A percentile compares a stretch with the other conserved stretches of the same genome.
phyloP scores from a whole-genome alignment of 2,113 vertebrate genomes.

The Mormyrus iriodes region DNA sequence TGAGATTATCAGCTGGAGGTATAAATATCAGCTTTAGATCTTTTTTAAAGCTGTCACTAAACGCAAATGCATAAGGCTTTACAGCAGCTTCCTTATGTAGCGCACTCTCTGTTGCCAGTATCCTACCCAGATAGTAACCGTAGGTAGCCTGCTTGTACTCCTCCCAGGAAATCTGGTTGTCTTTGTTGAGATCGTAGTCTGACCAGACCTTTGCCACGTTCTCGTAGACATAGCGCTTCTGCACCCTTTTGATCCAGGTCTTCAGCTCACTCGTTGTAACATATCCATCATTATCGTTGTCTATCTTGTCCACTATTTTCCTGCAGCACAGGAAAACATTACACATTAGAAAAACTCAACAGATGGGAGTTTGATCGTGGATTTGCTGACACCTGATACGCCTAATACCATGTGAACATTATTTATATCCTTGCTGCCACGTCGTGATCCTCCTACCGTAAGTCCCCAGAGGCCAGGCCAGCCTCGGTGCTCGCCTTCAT shows the following conservation, averaged over 20 bases:
- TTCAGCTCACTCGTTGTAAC: constrained; percentile 83
- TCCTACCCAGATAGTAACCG: constrained; percentile 88
- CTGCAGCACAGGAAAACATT: constrained; percentile 50
- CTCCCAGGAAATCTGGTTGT: constrained; percentile 91
- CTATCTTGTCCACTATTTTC: constrained; percentile 89
- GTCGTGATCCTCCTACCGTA: constrained; percentile 55
- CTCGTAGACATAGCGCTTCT: constrained; percentile 95
- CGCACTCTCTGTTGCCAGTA: neutral
- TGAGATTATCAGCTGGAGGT: neutral
- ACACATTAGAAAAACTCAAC: neutral
- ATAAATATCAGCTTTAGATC: neutral
- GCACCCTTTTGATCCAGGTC: constrained; percentile 90
- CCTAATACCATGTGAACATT: constrained; percentile 11
- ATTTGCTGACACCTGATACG: neutral
- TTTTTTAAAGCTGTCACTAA: neutral
- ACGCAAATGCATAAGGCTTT: neutral
- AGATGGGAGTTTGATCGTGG: neutral
- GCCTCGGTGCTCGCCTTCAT: neutral
- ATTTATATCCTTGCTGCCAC: constrained; percentile 62
- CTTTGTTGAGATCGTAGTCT: constrained; percentile 92
- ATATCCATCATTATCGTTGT: constrained; percentile 72
- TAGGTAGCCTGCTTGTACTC: constrained; percentile 96
- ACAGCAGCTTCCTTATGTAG: neutral
- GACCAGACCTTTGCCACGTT: constrained; percentile 93
- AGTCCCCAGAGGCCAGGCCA: neutral